Percentiles rank a stretch among this genome's conserved stretches.
Conservation (phyloP, 1,140 invertebrate species). For the Drosophila parabipectinata region DNA sequence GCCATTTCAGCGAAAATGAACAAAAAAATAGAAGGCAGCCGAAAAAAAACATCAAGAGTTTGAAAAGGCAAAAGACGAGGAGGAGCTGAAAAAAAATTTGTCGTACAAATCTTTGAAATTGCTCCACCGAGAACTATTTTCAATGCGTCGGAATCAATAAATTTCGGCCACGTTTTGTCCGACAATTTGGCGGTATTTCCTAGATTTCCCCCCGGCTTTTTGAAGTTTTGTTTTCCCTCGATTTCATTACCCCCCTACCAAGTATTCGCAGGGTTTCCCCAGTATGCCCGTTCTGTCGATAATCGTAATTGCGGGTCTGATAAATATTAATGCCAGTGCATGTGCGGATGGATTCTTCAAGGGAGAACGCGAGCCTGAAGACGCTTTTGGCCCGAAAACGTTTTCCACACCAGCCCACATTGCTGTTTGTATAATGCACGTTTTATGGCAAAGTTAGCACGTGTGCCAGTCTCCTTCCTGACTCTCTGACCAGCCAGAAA, state of each 20-base stretch:
- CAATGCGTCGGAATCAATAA: slow-evolving; percentile 83
- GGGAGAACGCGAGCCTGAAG: slow-evolving; percentile 14
- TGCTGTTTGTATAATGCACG: slow-evolving; percentile 51
- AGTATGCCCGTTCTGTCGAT: slow-evolving; percentile 57
- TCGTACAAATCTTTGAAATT: slow-evolving; percentile 83
- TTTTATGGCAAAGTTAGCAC: slow-evolving; percentile 69
- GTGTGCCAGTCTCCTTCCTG: slow-evolving; percentile 22
- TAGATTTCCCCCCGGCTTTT: slow-evolving; percentile 22
- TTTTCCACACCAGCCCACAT: slow-evolving; percentile 6
- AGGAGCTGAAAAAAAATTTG: slow-evolving; percentile 61
- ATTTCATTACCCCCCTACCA: slow-evolving; percentile 7
- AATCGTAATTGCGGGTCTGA: slow-evolving; percentile 72
- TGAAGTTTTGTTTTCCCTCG: neutral
- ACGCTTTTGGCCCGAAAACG: slow-evolving; percentile 26
- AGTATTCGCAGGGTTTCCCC: slow-evolving; percentile 1
- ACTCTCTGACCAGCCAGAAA: slow-evolving; percentile 18
- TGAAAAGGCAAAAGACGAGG: slow-evolving; percentile 1
- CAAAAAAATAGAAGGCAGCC: slow-evolving; percentile 16
- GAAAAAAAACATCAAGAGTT: slow-evolving; percentile 15
- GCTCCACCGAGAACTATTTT: slow-evolving; percentile 81
- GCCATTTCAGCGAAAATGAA: slow-evolving; percentile 75
- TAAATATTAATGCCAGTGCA: slow-evolving; percentile 72
- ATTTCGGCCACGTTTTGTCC: slow-evolving; percentile 70
- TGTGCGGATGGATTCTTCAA: slow-evolving; percentile 33
- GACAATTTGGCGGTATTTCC: slow-evolving; percentile 66